A percentile compares a stretch with the other conserved stretches of the same genome.
Evolutionary conservation across 1,140 invertebrate species (phyloP).

Genomic region (Brachionus rotundiformis): DNA sequence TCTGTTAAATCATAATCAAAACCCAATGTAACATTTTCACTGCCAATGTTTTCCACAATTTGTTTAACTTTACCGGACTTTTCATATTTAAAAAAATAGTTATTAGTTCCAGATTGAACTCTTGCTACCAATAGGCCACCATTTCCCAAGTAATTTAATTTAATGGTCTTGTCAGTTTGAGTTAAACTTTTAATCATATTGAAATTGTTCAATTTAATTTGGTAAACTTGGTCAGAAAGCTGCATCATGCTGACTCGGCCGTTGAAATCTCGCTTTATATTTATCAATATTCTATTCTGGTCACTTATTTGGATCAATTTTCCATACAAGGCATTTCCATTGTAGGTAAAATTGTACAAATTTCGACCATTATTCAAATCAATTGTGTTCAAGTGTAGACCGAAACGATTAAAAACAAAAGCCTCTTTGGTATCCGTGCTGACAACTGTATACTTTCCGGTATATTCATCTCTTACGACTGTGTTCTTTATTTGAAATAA

Average conservation of each 20-base stretch:
- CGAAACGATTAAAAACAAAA: slow-evolving; percentile 92
- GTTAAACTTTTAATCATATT: slow-evolving; percentile 84
- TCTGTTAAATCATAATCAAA: not conserved
- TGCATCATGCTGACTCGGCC: slow-evolving; percentile 72
- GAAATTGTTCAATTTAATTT: slow-evolving; percentile 78
- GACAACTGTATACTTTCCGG: slow-evolving; percentile 85
- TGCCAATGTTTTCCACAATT: not conserved
- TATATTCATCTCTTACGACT: slow-evolving; percentile 81
- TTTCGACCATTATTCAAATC: slow-evolving; percentile 88
- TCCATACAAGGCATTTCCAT: slow-evolving; percentile 91
- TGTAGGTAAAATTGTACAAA: slow-evolving; percentile 88
- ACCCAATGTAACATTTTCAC: not conserved
- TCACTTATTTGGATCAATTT: slow-evolving; percentile 88
- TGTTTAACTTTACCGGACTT: not conserved
- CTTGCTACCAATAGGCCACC: slow-evolving; percentile 74
- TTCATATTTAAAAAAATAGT: slow-evolving; percentile 3
- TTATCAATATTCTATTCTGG: slow-evolving; percentile 83
- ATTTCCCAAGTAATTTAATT: slow-evolving; percentile 86
- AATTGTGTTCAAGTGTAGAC: slow-evolving; percentile 85
- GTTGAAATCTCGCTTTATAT: slow-evolving; percentile 79
- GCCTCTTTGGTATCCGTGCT: slow-evolving; percentile 86
- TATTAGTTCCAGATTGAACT: slow-evolving; percentile 74
- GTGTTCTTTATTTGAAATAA: slow-evolving; percentile 86
- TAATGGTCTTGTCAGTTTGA: slow-evolving; percentile 85
- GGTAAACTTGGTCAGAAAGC: slow-evolving; percentile 74